These are phyloP conservation scores for Zaprionus taronus DNA, from an alignment of 1,140 invertebrate genomes.

Conservation along the genomic window DNA sequence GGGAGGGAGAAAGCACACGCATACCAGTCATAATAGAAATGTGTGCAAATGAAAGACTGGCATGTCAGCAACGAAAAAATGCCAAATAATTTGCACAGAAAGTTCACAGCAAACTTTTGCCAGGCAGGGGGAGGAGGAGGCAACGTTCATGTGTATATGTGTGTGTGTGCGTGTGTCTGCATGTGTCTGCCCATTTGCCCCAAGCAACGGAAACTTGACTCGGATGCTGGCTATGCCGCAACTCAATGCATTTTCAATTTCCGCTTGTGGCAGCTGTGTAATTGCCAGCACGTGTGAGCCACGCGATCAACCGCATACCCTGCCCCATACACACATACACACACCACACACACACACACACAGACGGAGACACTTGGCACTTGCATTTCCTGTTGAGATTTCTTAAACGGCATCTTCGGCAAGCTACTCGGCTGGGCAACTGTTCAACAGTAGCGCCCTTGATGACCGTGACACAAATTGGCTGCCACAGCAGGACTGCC, in stretches of 20 bases:
- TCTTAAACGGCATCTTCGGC: slow-evolving; percentile 22
- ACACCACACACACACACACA: background rate
- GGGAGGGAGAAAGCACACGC: background rate
- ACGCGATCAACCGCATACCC: slow-evolving; percentile 17
- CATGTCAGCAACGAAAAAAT: slow-evolving; percentile 36
- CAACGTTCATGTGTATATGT: background rate
- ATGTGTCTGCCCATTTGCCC: slow-evolving; percentile 15
- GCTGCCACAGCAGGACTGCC: slow-evolving; percentile 52
- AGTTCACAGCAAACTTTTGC: slow-evolving; percentile 16
- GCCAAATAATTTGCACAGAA: slow-evolving; percentile 39
- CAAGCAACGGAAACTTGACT: slow-evolving; percentile 49
- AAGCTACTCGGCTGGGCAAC: slow-evolving; percentile 9
- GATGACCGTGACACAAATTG: slow-evolving; percentile 67
- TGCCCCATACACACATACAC: background rate
- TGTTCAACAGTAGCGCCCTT: slow-evolving; percentile 20
- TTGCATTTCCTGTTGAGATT: slow-evolving; percentile 40
- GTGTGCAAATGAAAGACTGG: slow-evolving; percentile 42
- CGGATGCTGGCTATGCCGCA: slow-evolving; percentile 42
- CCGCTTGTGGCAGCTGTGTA: slow-evolving; percentile 44
- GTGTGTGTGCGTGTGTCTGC: background rate
- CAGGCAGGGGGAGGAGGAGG: too few species aligned
- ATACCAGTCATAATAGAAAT: slow-evolving; percentile 37
- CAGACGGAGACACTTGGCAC: background rate
- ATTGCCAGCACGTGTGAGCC: slow-evolving; percentile 48
- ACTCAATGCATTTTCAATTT: slow-evolving; percentile 57